Evolutionary conservation across 2,888 invertebrate genomes (phyloP).

Genomic region (Drymonia ruficornis): DNA sequence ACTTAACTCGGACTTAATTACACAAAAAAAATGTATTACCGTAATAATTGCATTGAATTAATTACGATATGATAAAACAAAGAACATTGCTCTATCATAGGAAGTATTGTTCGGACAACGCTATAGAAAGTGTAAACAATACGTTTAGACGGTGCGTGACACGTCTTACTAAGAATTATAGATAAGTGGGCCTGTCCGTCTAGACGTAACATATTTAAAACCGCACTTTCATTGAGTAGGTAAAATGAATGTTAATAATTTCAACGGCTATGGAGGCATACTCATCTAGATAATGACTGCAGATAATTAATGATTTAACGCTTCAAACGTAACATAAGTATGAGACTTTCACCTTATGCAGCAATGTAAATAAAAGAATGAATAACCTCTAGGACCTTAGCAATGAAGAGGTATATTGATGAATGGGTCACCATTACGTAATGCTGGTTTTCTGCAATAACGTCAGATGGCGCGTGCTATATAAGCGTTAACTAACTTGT

Average conservation of each 20-base stretch:
- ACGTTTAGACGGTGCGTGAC: conserved; percentile 28
- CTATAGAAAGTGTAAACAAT: conserved; percentile 23
- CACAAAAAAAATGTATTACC: too few species aligned
- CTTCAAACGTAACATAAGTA: background rate
- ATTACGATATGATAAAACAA: too few species aligned
- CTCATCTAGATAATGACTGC: background rate
- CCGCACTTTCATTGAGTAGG: background rate
- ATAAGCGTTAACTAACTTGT: too few species aligned
- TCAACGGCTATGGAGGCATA: background rate
- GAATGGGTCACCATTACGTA: background rate
- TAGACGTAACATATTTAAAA: conserved; percentile 6
- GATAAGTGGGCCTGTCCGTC: conserved; percentile 14
- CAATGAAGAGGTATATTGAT: background rate
- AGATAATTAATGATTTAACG: conserved; percentile 1
- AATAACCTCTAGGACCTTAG: background rate
- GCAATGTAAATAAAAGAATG: background rate
- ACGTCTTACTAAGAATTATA: conserved; percentile 17
- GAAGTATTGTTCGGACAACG: background rate
- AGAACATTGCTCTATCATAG: background rate
- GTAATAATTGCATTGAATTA: too few species aligned
- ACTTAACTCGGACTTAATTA: too few species aligned
- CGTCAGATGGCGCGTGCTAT: too few species aligned
- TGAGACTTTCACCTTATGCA: background rate
- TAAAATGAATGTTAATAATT: background rate
- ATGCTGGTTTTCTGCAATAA: background rate